Evolutionary conservation across 2,797 vertebrate genomes (phyloP).

Genomic region (Poecile montanus): DNA sequence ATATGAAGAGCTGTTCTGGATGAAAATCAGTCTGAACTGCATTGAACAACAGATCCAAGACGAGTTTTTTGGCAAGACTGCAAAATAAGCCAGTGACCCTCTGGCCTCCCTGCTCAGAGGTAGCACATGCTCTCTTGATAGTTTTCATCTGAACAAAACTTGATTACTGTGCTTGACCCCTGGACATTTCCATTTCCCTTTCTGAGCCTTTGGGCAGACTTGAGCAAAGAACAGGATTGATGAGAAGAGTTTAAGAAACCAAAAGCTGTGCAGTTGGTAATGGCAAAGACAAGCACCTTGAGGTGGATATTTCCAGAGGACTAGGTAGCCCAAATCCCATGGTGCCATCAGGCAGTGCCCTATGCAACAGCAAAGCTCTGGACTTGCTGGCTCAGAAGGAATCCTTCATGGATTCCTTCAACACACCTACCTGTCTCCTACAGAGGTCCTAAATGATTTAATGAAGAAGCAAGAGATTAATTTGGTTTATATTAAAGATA

Average conservation of each 20-base stretch:
- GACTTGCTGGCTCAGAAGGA: background rate
- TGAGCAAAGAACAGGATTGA: background rate
- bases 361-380: background rate
- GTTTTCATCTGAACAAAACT: background rate
- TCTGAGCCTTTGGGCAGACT: background rate
- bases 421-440: background rate
- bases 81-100: background rate
- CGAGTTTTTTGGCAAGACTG: background rate
- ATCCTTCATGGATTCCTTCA: background rate
- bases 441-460: background rate
- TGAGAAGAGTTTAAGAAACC: background rate
- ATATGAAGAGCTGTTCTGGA: background rate
- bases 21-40: background rate
- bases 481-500: background rate
- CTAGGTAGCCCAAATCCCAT: background rate
- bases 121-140: background rate
- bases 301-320: background rate
- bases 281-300: background rate
- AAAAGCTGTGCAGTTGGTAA: background rate
- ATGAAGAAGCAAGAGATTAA: background rate
- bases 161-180: background rate
- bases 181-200: background rate
- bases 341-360: background rate
- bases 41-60: background rate
- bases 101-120: background rate